Conservation (phyloP, 1,140 invertebrate genomes). For the Drosophila navojoa region DNA sequence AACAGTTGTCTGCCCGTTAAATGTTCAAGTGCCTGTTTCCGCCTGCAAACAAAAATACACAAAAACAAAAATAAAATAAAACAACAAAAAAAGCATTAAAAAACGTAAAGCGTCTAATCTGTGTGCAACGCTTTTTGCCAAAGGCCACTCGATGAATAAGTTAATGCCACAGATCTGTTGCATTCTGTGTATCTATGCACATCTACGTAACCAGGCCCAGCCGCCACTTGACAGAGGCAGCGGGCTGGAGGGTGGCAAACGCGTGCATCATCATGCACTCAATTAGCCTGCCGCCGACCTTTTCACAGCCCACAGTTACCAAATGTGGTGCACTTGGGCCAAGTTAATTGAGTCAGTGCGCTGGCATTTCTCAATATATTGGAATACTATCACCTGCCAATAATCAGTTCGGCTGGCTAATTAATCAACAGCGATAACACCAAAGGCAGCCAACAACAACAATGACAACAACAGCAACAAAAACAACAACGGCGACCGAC, state of each 20-base stretch:
- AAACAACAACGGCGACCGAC: not conserved
- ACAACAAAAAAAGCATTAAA: slow-evolving; percentile 3
- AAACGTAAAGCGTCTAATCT: slow-evolving; percentile 40
- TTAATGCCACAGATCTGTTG: slow-evolving; percentile 29
- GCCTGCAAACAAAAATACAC: slow-evolving; percentile 30
- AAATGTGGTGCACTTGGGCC: slow-evolving; percentile 5
- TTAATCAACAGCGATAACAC: slow-evolving; percentile 66
- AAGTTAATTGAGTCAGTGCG: slow-evolving; percentile 47
- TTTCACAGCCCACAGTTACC: not conserved
- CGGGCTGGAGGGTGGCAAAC: not conserved
- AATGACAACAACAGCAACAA: not conserved
- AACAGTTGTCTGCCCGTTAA: slow-evolving; percentile 32
- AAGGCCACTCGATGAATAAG: slow-evolving; percentile 50
- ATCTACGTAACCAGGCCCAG: slow-evolving; percentile 19
- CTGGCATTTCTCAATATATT: slow-evolving; percentile 19
- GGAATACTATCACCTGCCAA: slow-evolving; percentile 49
- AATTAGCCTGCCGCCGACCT: slow-evolving; percentile 49
- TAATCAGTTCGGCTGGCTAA: slow-evolving; percentile 63
- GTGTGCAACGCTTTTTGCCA: slow-evolving; percentile 12
- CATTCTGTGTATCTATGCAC: slow-evolving; percentile 10
- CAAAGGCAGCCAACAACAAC: slow-evolving; percentile 23
- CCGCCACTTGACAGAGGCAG: not conserved
- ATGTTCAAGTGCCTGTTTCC: slow-evolving; percentile 59
- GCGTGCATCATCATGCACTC: slow-evolving; percentile 49
- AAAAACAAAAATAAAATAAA: not conserved